Conservation (phyloP, 2,113 vertebrate genomes). For the Cynoglossus semilaevis region DNA sequence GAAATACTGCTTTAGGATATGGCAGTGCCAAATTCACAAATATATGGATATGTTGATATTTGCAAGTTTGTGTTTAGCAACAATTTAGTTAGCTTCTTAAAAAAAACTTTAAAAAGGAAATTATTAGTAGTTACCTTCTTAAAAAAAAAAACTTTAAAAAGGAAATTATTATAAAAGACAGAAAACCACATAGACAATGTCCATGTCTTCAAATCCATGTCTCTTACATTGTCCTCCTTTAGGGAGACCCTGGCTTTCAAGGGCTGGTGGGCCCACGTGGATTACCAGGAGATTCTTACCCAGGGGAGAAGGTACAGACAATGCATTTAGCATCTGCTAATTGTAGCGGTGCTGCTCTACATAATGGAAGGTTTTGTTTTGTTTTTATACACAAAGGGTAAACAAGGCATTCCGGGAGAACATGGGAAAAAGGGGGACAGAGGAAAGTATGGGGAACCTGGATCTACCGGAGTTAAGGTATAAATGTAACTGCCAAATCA, state of each 20-base stretch:
- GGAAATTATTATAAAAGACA: too few species aligned
- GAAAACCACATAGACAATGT: too few species aligned
- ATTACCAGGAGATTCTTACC: conserved; percentile 69
- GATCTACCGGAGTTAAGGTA: conserved; percentile 78
- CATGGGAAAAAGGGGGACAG: conserved; percentile 80
- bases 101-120: too few species aligned
- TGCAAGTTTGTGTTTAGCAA: too few species aligned
- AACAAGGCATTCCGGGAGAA: conserved; percentile 77
- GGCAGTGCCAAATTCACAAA: too few species aligned
- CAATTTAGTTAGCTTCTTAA: too few species aligned
- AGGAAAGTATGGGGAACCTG: conserved; percentile 81
- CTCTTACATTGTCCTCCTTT: conserved; percentile 1
- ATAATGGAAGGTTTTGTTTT: too few species aligned
- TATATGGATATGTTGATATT: too few species aligned
- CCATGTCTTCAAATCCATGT: background rate
- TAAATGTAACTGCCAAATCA: conserved; percentile 3
- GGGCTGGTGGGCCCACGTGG: conserved; percentile 80
- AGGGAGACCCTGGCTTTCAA: conserved; percentile 85
- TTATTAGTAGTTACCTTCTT: too few species aligned
- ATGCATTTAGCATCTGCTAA: background rate
- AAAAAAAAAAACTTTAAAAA: too few species aligned
- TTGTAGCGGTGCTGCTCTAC: background rate
- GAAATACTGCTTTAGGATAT: too few species aligned
- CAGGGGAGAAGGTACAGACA: conserved; percentile 80
- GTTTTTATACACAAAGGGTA: conserved; percentile 69